Conservation (phyloP, 1,140 invertebrate species). For the Platyscapa corneri region DNA sequence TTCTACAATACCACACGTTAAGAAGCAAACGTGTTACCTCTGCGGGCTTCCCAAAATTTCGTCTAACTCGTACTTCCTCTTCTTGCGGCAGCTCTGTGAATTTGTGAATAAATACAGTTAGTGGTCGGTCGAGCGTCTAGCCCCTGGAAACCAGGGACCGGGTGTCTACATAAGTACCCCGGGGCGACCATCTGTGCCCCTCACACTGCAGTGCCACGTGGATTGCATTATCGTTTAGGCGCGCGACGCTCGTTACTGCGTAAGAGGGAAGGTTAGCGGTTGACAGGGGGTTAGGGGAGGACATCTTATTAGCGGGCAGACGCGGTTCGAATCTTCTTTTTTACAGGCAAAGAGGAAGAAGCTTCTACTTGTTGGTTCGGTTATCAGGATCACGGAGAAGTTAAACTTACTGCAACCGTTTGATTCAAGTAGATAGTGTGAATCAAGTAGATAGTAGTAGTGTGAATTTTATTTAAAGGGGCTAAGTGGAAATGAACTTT, state of each 20-base stretch:
- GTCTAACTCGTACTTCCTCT: conserved; percentile 60
- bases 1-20: background rate
- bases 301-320: conserved; percentile 44
- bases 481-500: too few relatives aligned
- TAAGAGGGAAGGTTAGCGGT: conserved; percentile 66
- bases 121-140: conserved; percentile 72
- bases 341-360: background rate
- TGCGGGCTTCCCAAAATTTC: too few relatives aligned
- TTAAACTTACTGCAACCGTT: too few relatives aligned
- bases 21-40: background rate
- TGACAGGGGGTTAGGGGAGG: conserved; percentile 42
- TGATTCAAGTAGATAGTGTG: too few relatives aligned
- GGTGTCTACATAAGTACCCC: conserved; percentile 68
- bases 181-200: conserved; percentile 74
- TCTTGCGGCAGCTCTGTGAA: background rate
- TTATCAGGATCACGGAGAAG: background rate
- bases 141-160: conserved; percentile 57
- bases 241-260: background rate
- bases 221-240: conserved; percentile 70
- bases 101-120: conserved; percentile 74
- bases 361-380: background rate
- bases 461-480: too few relatives aligned
- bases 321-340: background rate
- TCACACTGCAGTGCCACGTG: conserved; percentile 66
- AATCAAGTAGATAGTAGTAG: too few relatives aligned